Conservation (phyloP, 35 echinoderm and acorn worm genomes). For the Ophioderma brevispina region DNA sequence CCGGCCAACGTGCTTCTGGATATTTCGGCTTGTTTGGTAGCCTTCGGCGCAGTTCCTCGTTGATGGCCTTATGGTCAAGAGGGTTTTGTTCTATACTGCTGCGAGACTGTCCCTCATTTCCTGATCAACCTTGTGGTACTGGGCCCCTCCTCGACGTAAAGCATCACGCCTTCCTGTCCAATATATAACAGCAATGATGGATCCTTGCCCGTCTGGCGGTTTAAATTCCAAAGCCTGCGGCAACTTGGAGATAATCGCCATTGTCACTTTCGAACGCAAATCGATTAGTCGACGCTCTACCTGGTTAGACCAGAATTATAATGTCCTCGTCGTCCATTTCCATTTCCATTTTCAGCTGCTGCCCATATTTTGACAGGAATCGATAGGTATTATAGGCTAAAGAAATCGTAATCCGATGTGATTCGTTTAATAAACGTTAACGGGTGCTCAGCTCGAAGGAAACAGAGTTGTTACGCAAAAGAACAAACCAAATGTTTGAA, state of each 20-base stretch:
- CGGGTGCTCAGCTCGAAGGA: background rate
- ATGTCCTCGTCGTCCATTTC: background rate
- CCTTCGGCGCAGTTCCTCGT: background rate
- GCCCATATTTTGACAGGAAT: background rate
- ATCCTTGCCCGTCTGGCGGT: background rate
- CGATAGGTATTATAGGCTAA: background rate
- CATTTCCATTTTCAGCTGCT: background rate
- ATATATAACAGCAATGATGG: background rate
- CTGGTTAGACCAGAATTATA: background rate
- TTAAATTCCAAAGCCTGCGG: background rate
- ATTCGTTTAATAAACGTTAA: background rate
- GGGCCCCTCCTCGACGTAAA: background rate
- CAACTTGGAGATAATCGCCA: background rate
- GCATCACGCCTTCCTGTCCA: background rate
- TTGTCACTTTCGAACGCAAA: background rate
- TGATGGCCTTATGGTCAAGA: background rate
- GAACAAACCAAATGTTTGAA: background rate
- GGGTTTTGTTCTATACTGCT: background rate
- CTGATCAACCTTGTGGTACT: background rate
- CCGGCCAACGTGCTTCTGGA: background rate
- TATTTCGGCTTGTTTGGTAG: background rate
- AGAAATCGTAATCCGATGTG: background rate
- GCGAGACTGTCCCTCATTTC: background rate
- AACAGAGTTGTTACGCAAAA: background rate
- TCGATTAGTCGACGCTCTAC: background rate